Base-by-base conservation (phyloP, 2,797 vertebrate species). In the Emydoidea blandingii region DNA sequence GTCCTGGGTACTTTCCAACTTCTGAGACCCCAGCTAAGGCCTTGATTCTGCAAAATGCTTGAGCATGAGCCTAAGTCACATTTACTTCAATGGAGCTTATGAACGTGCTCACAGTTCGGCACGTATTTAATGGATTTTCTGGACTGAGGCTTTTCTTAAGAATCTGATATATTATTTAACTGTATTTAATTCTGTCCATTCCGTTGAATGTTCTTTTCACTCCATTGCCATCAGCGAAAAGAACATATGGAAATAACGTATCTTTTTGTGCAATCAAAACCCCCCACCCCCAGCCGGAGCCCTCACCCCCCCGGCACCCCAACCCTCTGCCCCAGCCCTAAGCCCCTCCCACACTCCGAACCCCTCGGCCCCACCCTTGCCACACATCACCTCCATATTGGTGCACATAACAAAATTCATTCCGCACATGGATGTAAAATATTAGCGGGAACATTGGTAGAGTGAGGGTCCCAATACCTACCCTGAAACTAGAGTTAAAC, bases 161-260 rank as follows among this genome's bases (percentile, higher is more conserved):
- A 5, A 53, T 87, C 10, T 0, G 27, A 41, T 31, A 19, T 82
- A 78, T 72, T 4, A 82, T 78, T 8, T 49, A 41, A 44, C 41
- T 81, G 44, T 3, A 0, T 68, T 91, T 50, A 19, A 44, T 88
- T 2, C 83, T 1, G 0, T 49, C 87, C 80, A 83, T 8, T 14
- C 65, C 49, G 65, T 90, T 80, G 86, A 83, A 21, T 92, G 86
- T 81, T 91, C 82, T 88, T 34, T 89, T 87, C 53, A 2, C 4
- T 72, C 92, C 52, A 9, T 3, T 57, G 0, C 88, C 85, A 72
- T 7, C 37, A 29, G 23, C 25, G 21, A 72, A 72, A 72, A 41
- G 65, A 41, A 37, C 65, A 41, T 37, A 68, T 37, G 23, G 59
- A 47, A 31, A 8, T 78, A 3, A 2, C 1, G 1, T 1, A 57